Base-by-base conservation (phyloP, 2,113 vertebrate genomes). In the Murina feae region DNA sequence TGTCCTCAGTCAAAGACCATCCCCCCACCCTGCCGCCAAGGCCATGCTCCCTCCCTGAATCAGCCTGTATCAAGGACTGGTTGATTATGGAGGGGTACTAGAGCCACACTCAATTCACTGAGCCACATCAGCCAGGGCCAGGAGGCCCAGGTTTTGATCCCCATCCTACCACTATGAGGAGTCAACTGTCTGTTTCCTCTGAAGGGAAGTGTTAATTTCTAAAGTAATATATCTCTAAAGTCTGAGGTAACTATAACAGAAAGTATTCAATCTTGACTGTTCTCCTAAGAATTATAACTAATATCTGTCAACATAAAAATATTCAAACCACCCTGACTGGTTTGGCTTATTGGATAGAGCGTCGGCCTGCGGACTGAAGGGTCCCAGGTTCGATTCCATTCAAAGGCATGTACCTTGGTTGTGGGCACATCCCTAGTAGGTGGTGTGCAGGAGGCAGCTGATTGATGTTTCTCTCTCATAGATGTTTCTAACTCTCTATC, bases 281-380 rank as follows among this genome's bases (percentile, higher is more conserved):
- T 86, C 23, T 84, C 91, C 75, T 92, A 63, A 89, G 86, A 85
- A 35, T 74, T 25, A 20, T 78, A 93, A 92, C 25, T 84, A 69
- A 25, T 78, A 55, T 55, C 76, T 39, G 76, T 39, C 35, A 37
- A 16, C 8, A 9, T 39, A 28, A 35, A 39, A 58, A 39, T 4
- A 0, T 58, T 53, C 13, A 39, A 39, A 39, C 35, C 4, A 4
- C 10, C 25, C 58, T 60, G 25, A 28, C 58, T 4, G 11, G 8
- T 60, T 28, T 25, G 58, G 58, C 25, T 60, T 25, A 60, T 23
- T 60, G 58, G 58, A 5, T 28, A 11, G 58, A 28, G 58, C 28
- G 58, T 60, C 58, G 11, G 23, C 25, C 58, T 60, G 23, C 0
- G 23, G 58, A 28, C 58, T 60, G 25, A 60, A 28, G 58, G 58